Percentiles rank a stretch among this genome's conserved stretches.
These are phyloP conservation scores for Pangasius djambal DNA, from an alignment of 2,797 vertebrate genomes.

Conservation along the genomic window DNA sequence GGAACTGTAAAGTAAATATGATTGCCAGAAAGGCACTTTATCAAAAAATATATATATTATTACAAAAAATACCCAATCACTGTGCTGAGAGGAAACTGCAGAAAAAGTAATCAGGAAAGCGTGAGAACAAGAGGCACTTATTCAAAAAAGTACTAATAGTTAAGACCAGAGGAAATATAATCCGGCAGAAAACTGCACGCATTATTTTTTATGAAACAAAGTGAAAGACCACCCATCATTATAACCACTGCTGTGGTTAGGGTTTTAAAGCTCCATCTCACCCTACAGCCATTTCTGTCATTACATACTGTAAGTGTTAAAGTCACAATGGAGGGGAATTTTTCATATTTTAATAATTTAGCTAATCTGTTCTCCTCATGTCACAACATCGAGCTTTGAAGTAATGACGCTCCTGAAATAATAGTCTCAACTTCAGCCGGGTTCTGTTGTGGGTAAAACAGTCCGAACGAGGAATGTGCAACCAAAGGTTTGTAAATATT, in stretches of 20 bases:
- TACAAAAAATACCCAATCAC: slow-evolving; percentile 38
- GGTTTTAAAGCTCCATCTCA: slow-evolving; percentile 11
- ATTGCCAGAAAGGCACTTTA: neutral
- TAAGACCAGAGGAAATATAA: slow-evolving; percentile 8
- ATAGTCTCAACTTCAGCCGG: slow-evolving; percentile 59
- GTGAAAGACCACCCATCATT: slow-evolving; percentile 29
- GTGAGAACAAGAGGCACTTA: slow-evolving; percentile 62
- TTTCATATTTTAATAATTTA: slow-evolving; percentile 67
- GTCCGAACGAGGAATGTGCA: neutral
- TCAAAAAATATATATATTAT: neutral
- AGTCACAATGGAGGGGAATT: slow-evolving; percentile 63
- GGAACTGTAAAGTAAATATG: neutral
- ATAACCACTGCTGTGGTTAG: neutral
- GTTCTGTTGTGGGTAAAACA: slow-evolving; percentile 70
- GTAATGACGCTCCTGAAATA: slow-evolving; percentile 59
- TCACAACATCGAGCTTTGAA: slow-evolving; percentile 63
- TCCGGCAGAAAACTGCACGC: slow-evolving; percentile 29
- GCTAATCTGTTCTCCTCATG: slow-evolving; percentile 48
- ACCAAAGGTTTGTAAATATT: neutral
- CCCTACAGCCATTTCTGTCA: slow-evolving; percentile 59
- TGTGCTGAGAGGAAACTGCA: slow-evolving; percentile 64
- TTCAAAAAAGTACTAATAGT: slow-evolving; percentile 43
- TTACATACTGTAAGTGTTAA: slow-evolving; percentile 50
- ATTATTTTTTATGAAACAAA: slow-evolving; percentile 32
- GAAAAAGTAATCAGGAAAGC: slow-evolving; percentile 41